phyloP scores from a whole-genome alignment of 2,888 invertebrate genomes.

The Pristionchus japonicus region DNA sequence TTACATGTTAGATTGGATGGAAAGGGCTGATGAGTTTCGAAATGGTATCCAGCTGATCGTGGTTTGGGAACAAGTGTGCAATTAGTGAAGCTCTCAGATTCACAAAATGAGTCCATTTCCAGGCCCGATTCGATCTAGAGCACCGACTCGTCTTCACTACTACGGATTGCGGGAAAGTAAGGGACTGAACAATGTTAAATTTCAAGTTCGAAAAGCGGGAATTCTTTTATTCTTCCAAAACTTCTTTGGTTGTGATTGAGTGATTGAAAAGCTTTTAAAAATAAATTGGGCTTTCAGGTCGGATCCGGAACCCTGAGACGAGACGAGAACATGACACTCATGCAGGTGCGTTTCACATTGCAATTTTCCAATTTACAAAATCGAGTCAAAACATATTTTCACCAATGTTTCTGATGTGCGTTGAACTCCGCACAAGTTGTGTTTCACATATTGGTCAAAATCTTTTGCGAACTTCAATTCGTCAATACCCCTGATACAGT shows the following conservation, averaged over 20 bases:
- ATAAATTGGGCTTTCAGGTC: neutral
- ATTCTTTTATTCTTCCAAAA: neutral
- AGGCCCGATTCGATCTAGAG: constrained; percentile 22
- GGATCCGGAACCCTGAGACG: neutral
- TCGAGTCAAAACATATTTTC: too few relatives aligned
- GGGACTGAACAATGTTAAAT: neutral
- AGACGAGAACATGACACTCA: neutral
- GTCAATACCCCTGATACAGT: too few relatives aligned
- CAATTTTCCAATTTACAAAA: too few relatives aligned
- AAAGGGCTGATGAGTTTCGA: too few relatives aligned
- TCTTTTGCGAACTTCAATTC: neutral
- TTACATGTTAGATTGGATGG: neutral
- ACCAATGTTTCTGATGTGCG: too few relatives aligned
- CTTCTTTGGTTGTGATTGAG: neutral
- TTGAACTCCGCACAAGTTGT: neutral
- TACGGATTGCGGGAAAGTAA: neutral
- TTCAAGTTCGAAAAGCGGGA: too few relatives aligned
- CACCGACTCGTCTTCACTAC: neutral
- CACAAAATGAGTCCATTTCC: neutral
- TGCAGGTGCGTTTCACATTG: neutral
- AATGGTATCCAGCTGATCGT: too few relatives aligned
- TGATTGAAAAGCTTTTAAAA: too few relatives aligned
- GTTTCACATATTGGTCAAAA: neutral
- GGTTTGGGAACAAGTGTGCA: too few relatives aligned
- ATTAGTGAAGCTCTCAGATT: too few relatives aligned